A percentile compares a stretch with the other conserved stretches of the same genome.
phyloP scores from a whole-genome alignment of 2,113 vertebrate species.

The Apeltes quadracus region DNA sequence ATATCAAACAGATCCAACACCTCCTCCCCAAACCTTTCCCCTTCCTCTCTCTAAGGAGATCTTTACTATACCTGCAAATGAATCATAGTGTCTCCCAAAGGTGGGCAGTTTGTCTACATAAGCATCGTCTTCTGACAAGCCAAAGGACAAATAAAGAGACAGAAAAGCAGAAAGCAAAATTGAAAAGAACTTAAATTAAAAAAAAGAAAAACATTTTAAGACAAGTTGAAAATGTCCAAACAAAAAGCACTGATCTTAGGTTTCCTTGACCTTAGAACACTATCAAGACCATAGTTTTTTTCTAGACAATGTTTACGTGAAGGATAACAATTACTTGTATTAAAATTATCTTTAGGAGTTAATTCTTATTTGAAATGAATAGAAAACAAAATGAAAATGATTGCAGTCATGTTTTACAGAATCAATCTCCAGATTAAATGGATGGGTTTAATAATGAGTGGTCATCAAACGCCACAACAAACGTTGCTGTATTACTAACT shows the following conservation, averaged over 20 bases:
- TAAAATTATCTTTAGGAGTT: background rate
- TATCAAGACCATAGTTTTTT: no score
- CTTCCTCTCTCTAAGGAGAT: constrained; percentile 12
- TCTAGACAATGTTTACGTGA: background rate
- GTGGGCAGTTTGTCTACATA: constrained; percentile 90
- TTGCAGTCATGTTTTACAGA: background rate
- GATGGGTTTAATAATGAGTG: background rate
- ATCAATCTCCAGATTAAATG: background rate
- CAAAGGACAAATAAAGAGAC: constrained; percentile 70
- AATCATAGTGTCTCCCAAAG: constrained; percentile 90
- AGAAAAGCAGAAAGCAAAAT: constrained; percentile 70
- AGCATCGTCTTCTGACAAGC: constrained; percentile 91
- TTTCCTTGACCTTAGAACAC: background rate
- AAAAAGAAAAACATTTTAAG: constrained; percentile 12
- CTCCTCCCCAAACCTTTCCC: background rate
- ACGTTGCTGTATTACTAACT: background rate
- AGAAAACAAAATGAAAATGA: background rate
- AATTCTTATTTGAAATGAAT: background rate
- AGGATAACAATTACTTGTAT: background rate
- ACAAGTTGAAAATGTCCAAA: background rate
- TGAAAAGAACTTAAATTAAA: constrained; percentile 55
- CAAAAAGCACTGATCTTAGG: background rate
- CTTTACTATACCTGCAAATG: constrained; percentile 87
- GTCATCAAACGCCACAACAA: background rate
- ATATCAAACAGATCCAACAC: constrained; percentile 63